Conservation (phyloP, 2,888 invertebrate species). For the Eupithecia subumbrata region DNA sequence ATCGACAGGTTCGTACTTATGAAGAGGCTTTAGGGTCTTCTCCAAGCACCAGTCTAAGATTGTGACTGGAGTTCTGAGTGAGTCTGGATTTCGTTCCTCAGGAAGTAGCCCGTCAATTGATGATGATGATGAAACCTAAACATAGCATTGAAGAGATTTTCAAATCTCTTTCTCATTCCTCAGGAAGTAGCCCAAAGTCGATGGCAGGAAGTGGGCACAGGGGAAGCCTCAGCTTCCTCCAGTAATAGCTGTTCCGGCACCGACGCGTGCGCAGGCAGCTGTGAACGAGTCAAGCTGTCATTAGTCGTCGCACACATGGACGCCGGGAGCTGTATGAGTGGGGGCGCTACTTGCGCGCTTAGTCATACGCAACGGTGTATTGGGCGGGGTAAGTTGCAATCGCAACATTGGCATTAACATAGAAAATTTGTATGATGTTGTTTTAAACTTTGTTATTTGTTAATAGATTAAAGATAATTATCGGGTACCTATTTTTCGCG, state of each 20-base stretch:
- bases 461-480: too few species aligned
- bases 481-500: too few species aligned
- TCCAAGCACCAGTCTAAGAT: neutral
- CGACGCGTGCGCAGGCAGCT: conserved; percentile 58
- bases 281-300: conserved; percentile 66
- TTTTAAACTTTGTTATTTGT: too few species aligned
- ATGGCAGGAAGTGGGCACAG: conserved; percentile 70
- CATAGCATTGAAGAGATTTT: neutral
- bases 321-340: conserved; percentile 71
- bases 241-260: conserved; percentile 49
- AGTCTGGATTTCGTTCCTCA: too few species aligned
- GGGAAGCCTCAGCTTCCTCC: conserved; percentile 72
- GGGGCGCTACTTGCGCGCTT: conserved; percentile 71
- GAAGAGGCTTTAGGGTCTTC: neutral
- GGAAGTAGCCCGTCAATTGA: too few species aligned
- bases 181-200: conserved; percentile 74
- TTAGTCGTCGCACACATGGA: conserved; percentile 77
- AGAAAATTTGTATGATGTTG: too few species aligned
- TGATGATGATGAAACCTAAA: neutral
- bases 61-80: too few species aligned
- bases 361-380: conserved; percentile 76
- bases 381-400: conserved; percentile 61
- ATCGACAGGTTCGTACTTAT: conserved; percentile 82
- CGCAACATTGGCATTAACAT: neutral
- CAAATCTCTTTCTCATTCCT: neutral